Evolutionary conservation across 2,888 invertebrate genomes (phyloP).

Genomic region (Agrypnus murinus): DNA sequence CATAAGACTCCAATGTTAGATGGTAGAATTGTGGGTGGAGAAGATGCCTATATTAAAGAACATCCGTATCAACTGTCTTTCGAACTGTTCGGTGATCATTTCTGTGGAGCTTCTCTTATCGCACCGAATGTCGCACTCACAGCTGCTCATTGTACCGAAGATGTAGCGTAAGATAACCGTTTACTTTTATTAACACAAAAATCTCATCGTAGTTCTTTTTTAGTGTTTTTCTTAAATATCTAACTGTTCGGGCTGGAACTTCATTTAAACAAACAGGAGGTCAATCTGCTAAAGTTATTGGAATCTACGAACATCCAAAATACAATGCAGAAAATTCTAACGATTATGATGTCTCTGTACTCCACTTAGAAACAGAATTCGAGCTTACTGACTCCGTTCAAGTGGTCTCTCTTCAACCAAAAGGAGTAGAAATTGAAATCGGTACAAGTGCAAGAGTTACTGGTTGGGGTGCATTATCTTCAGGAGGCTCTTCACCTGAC

Average conservation of each 20-base stretch:
- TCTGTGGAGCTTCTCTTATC: constrained; percentile 31
- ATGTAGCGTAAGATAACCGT: neutral
- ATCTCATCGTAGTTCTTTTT: no score
- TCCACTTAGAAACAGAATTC: neutral
- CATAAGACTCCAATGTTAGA: neutral
- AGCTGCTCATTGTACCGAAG: constrained; percentile 38
- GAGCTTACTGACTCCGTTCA: neutral
- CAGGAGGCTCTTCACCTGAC: constrained; percentile 56
- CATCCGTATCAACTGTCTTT: constrained; percentile 32
- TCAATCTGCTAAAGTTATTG: neutral
- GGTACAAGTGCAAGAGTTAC: constrained; percentile 28
- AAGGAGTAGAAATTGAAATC: neutral
- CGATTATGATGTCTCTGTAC: constrained; percentile 25
- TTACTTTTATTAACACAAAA: no score
- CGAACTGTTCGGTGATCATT: neutral
- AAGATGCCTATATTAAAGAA: constrained; percentile 20
- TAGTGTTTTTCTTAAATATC: no score
- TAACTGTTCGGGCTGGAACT: constrained; percentile 26
- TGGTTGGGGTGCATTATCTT: constrained; percentile 39
- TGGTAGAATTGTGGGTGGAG: constrained; percentile 38
- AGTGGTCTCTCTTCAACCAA: neutral
- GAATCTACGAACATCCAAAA: constrained; percentile 1
- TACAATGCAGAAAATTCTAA: neutral
- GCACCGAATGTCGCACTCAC: constrained; percentile 21
- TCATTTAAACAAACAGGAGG: neutral